Conservation (phyloP, 2,888 invertebrate genomes). For the Serrognathus titanus region DNA sequence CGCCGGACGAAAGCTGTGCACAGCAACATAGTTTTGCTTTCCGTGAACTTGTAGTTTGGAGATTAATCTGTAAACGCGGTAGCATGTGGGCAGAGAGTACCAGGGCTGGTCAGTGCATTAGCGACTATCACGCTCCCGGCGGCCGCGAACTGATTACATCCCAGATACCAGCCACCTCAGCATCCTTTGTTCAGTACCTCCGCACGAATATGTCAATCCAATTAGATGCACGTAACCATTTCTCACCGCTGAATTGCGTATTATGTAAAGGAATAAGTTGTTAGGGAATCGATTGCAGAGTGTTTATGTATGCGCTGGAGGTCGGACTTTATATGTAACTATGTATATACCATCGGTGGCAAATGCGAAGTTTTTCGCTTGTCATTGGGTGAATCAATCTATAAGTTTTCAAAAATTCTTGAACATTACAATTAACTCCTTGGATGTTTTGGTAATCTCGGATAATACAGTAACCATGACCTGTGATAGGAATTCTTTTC, state of each 20-base stretch:
- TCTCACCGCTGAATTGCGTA: background rate
- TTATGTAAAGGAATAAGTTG: background rate
- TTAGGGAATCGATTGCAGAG: too few species aligned
- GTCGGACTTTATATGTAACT: too few species aligned
- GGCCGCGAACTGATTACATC: slow-evolving; percentile 35
- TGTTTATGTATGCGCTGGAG: too few species aligned
- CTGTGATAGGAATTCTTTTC: too few species aligned
- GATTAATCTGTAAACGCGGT: slow-evolving; percentile 23
- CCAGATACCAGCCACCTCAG: slow-evolving; percentile 34
- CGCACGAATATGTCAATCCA: slow-evolving; percentile 22
- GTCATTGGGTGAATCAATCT: too few species aligned
- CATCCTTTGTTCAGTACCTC: slow-evolving; percentile 30
- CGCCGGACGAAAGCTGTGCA: too few species aligned
- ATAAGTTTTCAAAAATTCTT: too few species aligned
- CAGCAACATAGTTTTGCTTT: background rate
- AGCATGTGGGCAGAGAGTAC: slow-evolving; percentile 31
- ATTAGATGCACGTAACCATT: slow-evolving; percentile 13
- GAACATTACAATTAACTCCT: too few species aligned
- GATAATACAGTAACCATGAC: too few species aligned
- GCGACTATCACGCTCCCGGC: slow-evolving; percentile 37
- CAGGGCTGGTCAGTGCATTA: slow-evolving; percentile 36
- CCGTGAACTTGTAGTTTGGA: background rate
- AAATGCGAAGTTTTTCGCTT: too few species aligned
- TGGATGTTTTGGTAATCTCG: too few species aligned
- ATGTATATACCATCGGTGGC: too few species aligned